Percentiles rank a stretch among this genome's conserved stretches.
Conservation (phyloP, 2,797 vertebrate genomes). For the Thripadectes ignobilis region DNA sequence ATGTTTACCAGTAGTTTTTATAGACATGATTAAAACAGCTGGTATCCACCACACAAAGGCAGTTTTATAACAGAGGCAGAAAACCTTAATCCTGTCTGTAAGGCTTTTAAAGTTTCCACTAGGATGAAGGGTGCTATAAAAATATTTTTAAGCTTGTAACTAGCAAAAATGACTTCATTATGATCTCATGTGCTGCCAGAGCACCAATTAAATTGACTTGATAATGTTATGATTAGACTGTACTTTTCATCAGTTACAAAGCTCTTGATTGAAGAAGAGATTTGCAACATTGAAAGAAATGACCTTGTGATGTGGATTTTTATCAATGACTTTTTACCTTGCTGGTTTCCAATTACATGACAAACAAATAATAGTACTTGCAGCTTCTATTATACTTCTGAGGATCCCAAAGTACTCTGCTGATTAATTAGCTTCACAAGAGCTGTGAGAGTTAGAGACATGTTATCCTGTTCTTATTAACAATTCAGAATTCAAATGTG, state of each 20-base stretch:
- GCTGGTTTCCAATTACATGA: constrained; percentile 66
- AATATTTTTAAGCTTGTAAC: constrained; percentile 73
- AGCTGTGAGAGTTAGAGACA: constrained; percentile 39
- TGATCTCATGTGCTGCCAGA: constrained; percentile 73
- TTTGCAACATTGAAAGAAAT: constrained; percentile 65
- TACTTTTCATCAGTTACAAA: constrained; percentile 72
- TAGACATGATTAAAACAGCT: neutral
- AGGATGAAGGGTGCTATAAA: constrained; percentile 49
- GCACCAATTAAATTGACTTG: constrained; percentile 76
- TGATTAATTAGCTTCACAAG: constrained; percentile 66
- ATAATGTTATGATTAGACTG: constrained; percentile 69
- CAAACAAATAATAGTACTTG: constrained; percentile 71
- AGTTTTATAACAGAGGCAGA: neutral
- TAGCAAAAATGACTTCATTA: constrained; percentile 71
- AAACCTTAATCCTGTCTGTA: neutral
- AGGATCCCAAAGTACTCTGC: constrained; percentile 57
- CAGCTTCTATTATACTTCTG: constrained; percentile 61
- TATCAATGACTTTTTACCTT: constrained; percentile 71
- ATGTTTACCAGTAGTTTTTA: neutral
- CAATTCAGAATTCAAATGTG: constrained; percentile 49
- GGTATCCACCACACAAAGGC: neutral
- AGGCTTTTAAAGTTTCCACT: constrained; percentile 38
- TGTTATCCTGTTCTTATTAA: constrained; percentile 49
- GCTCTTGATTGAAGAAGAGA: constrained; percentile 69
- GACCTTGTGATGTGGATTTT: constrained; percentile 69